phyloP scores from a whole-genome alignment of 1,140 invertebrate species.

The Colletes latitarsis region DNA sequence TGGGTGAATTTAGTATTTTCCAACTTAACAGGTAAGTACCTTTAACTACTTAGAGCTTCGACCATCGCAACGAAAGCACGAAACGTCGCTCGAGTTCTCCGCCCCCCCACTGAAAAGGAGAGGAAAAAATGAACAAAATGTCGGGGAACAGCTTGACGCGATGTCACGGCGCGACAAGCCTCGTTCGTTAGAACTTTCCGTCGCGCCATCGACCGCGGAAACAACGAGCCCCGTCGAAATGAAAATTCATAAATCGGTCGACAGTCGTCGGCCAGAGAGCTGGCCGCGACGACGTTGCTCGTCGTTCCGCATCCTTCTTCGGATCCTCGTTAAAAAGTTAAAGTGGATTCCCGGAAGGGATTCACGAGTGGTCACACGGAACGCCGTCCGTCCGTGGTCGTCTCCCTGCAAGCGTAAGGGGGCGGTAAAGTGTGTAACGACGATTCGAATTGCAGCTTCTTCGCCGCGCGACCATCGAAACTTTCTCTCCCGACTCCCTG shows the following conservation, averaged over 20 bases:
- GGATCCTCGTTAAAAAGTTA: conserved; percentile 76
- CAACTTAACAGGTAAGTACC: no score
- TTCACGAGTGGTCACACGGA: conserved; percentile 57
- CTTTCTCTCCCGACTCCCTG: background rate
- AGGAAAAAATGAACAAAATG: conserved; percentile 3
- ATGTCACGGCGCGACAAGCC: conserved; percentile 24
- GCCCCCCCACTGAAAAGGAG: no score
- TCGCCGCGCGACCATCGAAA: background rate
- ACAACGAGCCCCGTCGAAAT: conserved; percentile 35
- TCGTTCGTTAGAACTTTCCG: conserved; percentile 19
- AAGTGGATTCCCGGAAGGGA: conserved; percentile 65
- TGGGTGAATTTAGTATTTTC: no score
- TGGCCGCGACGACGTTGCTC: background rate
- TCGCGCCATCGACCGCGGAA: conserved; percentile 25
- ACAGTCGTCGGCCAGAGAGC: conserved; percentile 8
- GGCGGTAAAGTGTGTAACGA: conserved; percentile 41
- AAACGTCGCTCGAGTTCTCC: background rate
- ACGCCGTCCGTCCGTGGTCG: no score
- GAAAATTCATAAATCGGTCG: conserved; percentile 58
- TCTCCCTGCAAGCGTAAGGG: conserved; percentile 2
- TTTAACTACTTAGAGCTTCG: no score
- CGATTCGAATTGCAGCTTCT: conserved; percentile 25
- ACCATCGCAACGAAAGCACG: background rate
- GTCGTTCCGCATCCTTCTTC: conserved; percentile 64
- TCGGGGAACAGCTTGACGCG: background rate